Base-by-base conservation (phyloP, 2,797 vertebrate genomes). In the Merluccius polli region DNA sequence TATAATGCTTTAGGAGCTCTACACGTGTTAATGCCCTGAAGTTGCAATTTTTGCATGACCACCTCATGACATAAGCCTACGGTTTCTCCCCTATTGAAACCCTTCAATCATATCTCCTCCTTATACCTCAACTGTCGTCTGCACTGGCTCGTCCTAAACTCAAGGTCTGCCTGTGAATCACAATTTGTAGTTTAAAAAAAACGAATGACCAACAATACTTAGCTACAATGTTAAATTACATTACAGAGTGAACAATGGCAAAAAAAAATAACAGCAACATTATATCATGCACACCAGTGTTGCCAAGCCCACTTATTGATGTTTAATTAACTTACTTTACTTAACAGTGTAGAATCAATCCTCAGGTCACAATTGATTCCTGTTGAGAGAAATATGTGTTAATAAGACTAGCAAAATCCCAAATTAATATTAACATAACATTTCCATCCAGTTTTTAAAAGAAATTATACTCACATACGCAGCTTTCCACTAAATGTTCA, bases 21-120 rank as follows among this genome's bases (percentile, higher is more conserved):
- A 65, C 2, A 65, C n/a, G 63, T 65, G 18, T 65, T 24, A 18
- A 65, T 65, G 63, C n/a, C 63, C 21, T 21, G 63, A 65, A 65
- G 63, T 65, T 65, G 63, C 63, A 65, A 24, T 65, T 65, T 65
- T 65, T 65, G 63, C 63, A 65, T 65, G 63, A 65, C 63, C 63
- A 65, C n/a, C 16, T 65, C n/a, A 65, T 27, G n/a, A n/a, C 18
- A n/a, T 16, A 65, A n/a, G 8, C 63, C 21, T 65, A 65, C 63
- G 4, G 63, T 65, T 65, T 24, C 63, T 65, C n/a, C 63, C 10
- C 24, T 10, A n/a, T 65, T 65, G 63, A 65, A 65, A 65, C 63
- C 63, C n/a, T 16, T 24, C 63, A 21, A 65, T 24, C 52, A 4
- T 4, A 9, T 18, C 52, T 21, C 21, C 8, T 65, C 18, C 63